Conservation (phyloP, 1,140 invertebrate genomes). For the Bemisia tabaci region DNA sequence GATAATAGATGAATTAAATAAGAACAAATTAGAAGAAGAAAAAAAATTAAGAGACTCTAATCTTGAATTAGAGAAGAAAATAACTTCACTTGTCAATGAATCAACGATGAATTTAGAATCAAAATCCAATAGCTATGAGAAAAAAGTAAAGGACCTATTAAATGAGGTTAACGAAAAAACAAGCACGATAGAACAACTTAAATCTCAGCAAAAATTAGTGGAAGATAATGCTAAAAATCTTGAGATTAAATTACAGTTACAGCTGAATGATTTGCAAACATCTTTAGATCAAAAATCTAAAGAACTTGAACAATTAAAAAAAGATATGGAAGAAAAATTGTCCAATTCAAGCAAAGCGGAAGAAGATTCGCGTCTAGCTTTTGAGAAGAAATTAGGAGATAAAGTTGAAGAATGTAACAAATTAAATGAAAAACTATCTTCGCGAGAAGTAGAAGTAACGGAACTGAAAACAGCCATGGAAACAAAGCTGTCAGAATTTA, state of each 20-base stretch:
- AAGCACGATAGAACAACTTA: background rate
- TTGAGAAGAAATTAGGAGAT: background rate
- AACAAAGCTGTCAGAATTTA: background rate
- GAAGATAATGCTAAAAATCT: background rate
- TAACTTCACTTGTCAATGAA: slow-evolving; percentile 4
- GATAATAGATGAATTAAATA: slow-evolving; percentile 28
- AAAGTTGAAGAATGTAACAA: background rate
- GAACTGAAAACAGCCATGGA: background rate
- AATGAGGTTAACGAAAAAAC: slow-evolving; percentile 7
- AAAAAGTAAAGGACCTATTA: slow-evolving; percentile 6
- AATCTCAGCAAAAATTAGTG: background rate
- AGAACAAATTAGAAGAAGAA: slow-evolving; percentile 17
- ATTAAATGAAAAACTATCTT: background rate
- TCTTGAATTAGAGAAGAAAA: slow-evolving; percentile 15
- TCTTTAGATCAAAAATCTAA: background rate
- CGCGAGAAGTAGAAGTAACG: background rate
- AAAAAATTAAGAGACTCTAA: slow-evolving; percentile 23
- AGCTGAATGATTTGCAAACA: background rate
- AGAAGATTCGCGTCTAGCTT: background rate
- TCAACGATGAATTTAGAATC: background rate
- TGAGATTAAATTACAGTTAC: background rate
- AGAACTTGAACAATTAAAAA: background rate
- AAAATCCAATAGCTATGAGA: background rate
- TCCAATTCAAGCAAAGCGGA: background rate
- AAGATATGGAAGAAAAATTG: background rate